phyloP scores from a whole-genome alignment of 2,888 invertebrate genomes.

The Coelopa pilipes region DNA sequence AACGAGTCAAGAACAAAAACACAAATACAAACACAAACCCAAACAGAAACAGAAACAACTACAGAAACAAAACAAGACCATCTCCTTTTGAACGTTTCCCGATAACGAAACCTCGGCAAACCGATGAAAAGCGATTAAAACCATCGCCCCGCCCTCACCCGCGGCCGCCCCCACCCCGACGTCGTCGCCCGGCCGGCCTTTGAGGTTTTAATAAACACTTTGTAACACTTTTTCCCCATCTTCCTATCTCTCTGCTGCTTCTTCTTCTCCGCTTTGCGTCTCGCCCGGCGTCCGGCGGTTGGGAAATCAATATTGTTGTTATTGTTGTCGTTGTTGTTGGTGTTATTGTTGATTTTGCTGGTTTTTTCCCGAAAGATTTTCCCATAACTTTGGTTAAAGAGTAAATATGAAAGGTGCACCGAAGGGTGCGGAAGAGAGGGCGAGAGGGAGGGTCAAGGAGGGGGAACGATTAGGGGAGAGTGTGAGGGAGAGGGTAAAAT shows the following conservation, averaged over 20 bases:
- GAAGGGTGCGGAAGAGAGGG: too few relatives aligned
- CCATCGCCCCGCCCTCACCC: neutral
- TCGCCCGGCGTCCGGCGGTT: neutral
- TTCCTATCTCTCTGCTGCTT: neutral
- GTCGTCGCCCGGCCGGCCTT: neutral
- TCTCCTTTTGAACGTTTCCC: neutral
- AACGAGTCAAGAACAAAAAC: neutral
- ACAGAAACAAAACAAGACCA: neutral
- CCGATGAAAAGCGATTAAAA: constrained; percentile 11
- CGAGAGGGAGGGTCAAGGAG: too few relatives aligned
- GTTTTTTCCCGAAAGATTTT: constrained; percentile 11
- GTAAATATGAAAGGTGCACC: neutral
- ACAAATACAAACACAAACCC: neutral
- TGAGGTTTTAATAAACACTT: constrained; percentile 29
- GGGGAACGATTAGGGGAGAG: too few relatives aligned
- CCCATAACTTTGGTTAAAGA: constrained; percentile 20
- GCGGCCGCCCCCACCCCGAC: neutral
- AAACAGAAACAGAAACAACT: too few relatives aligned
- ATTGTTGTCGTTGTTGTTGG: neutral
- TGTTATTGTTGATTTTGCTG: neutral
- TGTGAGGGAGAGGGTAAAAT: constrained; percentile 3
- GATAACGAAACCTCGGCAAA: constrained; percentile 19
- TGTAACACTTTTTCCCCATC: constrained; percentile 5
- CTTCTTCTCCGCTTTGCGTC: too few relatives aligned
- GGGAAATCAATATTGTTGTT: neutral